Base-by-base conservation (phyloP, 2,888 invertebrate species). In the Onthophagus sagittarius region DNA sequence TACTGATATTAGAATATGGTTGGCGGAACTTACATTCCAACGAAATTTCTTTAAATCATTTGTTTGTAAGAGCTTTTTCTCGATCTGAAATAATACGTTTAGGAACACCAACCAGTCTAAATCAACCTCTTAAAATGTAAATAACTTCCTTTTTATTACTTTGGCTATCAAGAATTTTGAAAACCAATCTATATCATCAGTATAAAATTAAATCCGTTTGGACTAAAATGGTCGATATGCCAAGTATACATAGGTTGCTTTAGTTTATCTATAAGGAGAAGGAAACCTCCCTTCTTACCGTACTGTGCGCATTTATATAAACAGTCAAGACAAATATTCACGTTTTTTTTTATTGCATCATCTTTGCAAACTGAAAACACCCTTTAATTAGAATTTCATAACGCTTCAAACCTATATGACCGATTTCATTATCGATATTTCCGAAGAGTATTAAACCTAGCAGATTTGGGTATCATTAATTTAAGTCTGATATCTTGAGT, bases 151-250 rank as follows among this genome's bases (percentile, higher is more conserved):
- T n/a, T 71, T 71, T 14, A 64, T 71, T 53, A 73, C 67, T 62
- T 75, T 77, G 14, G 74, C 75, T 63, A 73, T 31, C 23, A 70
- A 71, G 64, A 73, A 77, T 64, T 77, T 78, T 9, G n/a, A n/a
- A n/a, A n/a, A n/a, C n/a, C n/a, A 76, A 77, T 64, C 77, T 78
- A 13, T 63, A 74, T 75, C 79, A n/a, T 74, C 14, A 80, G 70
- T 11, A 80, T 6, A 39, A 79, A 77, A 5, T 69, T 64, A 71
- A 76, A 70, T 33, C 77, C 71, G 23, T 33, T 74, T 15, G 79
- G 76, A 7, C 78, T 77, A 6, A 78, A 33, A 70, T 78, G 79
- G 62, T 78, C 79, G 6, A 77, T 74, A 65, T 78, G 78, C n/a
- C 76, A 70, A 53, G 75, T 78, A 67, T 77, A 72, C 69, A 77